Conservation (phyloP, 2,113 vertebrate species). For the Pavo muticus region DNA sequence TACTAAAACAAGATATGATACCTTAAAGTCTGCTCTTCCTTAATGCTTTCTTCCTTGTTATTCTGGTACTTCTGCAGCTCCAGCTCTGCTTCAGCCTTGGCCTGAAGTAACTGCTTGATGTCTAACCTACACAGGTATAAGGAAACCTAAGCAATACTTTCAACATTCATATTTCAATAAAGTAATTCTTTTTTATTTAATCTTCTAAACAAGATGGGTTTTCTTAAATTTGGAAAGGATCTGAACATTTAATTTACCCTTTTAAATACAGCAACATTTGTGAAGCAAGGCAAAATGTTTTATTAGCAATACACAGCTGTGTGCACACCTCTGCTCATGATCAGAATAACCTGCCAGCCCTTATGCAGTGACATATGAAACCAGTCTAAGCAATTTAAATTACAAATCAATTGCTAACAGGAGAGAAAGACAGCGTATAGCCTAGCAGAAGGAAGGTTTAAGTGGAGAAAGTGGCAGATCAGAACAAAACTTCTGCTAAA, state of each 20-base stretch:
- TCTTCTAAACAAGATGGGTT: background rate
- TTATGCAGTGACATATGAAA: background rate
- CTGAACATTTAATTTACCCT: background rate
- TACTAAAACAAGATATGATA: background rate
- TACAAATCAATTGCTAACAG: background rate
- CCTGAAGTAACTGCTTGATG: slow-evolving; percentile 74
- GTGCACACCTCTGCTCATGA: background rate
- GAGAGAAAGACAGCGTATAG: background rate
- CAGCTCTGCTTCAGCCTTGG: slow-evolving; percentile 74
- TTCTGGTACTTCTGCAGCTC: slow-evolving; percentile 72
- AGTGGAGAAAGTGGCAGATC: background rate
- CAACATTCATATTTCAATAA: background rate
- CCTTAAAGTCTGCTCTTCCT: slow-evolving; percentile 48
- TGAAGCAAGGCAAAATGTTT: background rate
- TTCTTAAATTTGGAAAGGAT: background rate
- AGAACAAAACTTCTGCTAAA: background rate
- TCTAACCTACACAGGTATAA: slow-evolving; percentile 75
- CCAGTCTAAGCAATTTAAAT: background rate
- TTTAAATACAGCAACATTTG: background rate
- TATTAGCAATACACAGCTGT: background rate
- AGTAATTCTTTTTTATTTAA: background rate
- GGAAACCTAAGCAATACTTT: background rate
- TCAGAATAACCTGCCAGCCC: background rate
- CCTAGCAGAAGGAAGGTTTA: background rate
- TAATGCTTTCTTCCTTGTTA: slow-evolving; percentile 10